Percentiles rank a stretch among this genome's conserved stretches.
Conservation (phyloP, 2,113 vertebrate genomes). For the Zapornia atra region DNA sequence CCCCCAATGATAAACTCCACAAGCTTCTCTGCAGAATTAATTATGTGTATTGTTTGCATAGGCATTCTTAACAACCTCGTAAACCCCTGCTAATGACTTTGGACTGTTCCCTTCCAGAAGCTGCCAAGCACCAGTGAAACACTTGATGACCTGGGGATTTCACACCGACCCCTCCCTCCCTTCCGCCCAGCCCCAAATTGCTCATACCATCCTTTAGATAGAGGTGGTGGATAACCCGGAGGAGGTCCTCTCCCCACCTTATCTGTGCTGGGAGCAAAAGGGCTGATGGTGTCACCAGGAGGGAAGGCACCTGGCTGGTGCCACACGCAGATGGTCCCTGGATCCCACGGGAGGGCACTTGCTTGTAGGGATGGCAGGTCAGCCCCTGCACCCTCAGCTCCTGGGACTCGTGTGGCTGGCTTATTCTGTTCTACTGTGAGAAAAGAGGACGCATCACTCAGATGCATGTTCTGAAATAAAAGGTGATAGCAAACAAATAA, state of each 20-base stretch:
- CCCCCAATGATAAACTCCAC: neutral
- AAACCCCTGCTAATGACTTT: neutral
- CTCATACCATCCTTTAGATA: neutral
- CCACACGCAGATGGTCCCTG: accelerated
- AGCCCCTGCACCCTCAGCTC: no score
- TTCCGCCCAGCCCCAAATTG: neutral
- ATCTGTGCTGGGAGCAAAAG: accelerated
- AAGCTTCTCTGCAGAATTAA: neutral
- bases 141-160: neutral
- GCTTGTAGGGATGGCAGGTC: neutral
- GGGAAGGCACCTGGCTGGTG: no score
- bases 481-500: neutral
- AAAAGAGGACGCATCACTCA: neutral
- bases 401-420: neutral
- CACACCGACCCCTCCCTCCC: no score
- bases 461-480: neutral
- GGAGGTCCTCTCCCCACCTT: neutral
- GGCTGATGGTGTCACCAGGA: neutral
- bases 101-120: neutral
- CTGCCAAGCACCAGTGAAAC: neutral
- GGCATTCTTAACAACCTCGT: neutral
- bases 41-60: neutral
- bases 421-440: neutral
- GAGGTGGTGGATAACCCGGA: neutral
- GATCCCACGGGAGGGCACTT: accelerated